phyloP scores from a whole-genome alignment of 2,888 invertebrate species.

The Drosophila mercatorum region DNA sequence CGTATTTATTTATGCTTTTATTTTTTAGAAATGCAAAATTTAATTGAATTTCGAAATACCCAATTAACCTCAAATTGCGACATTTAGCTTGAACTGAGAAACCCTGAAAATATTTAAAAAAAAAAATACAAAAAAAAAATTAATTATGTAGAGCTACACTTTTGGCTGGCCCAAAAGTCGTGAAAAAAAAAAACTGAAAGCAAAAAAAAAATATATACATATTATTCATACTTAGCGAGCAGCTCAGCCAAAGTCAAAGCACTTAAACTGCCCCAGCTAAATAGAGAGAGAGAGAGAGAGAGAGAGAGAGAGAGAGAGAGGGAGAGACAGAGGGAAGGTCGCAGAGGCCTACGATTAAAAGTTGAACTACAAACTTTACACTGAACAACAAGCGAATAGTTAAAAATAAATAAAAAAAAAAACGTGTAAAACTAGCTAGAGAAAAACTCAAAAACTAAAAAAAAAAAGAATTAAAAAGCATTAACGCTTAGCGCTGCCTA shows the following conservation, averaged over 20 bases:
- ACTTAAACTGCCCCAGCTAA: slow-evolving; percentile 54
- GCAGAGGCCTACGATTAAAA: slow-evolving; percentile 63
- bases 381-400: slow-evolving; percentile 46
- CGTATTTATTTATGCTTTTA: background rate
- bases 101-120: slow-evolving; percentile 37
- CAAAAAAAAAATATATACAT: slow-evolving; percentile 6
- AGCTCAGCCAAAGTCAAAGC: slow-evolving; percentile 60
- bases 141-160: slow-evolving; percentile 42
- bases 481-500: slow-evolving; percentile 78
- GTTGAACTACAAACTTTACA: slow-evolving; percentile 73
- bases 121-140: slow-evolving; percentile 14
- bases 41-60: slow-evolving; percentile 25
- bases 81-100: slow-evolving; percentile 39
- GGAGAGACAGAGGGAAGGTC: slow-evolving; percentile 45
- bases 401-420: slow-evolving; percentile 17
- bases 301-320: slow-evolving; percentile 18
- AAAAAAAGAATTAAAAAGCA: slow-evolving; percentile 69
- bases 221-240: slow-evolving; percentile 16
- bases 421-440: slow-evolving; percentile 71
- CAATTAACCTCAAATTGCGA: slow-evolving; percentile 40
- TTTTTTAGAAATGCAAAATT: slow-evolving; percentile 15
- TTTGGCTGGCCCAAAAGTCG: slow-evolving; percentile 70
- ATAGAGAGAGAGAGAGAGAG: background rate
- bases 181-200: slow-evolving; percentile 3
- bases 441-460: slow-evolving; percentile 9